Evolutionary conservation across 2,797 vertebrate genomes (phyloP), one percentile per base, ranked within the genome.

Genomic region (Poeciliopsis paucimaculata): DNA sequence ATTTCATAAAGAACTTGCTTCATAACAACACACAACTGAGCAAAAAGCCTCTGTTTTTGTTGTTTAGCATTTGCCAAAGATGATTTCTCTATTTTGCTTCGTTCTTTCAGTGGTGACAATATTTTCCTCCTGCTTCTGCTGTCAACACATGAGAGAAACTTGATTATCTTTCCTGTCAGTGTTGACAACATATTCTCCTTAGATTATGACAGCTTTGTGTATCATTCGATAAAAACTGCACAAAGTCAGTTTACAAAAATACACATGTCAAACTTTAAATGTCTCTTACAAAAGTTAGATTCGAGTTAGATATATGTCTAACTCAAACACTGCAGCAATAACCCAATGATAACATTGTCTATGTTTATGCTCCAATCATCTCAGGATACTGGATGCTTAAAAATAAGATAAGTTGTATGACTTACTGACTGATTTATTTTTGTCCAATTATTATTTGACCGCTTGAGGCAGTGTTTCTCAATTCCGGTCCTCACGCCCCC

Each of bases 61-160:
- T 68, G 4, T 41, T 41, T 23, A 70, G 11, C 23, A 43, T 26
- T 70, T 70, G 39, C 36, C 41, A 43, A 70, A 41, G 66, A 15
- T 41, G 66, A 43, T 26, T 70, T 41, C 2, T 11, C 18, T 20
- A 11, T 11, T 26, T 12, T 12, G 2, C 1, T 12, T 28, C 23
- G 39, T 66, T 66, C 20, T 41, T 68, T 41, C 34, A 23, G 20
- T 41, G 64, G 64, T 68, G 64, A 68, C 34, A 68, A 68, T 39
- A 68, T 68, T 43, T 43, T 70, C 39, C 41, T 87, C 78, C 84
- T 71, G 81, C 88, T 90, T 68, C 66, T 68, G 81, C 84, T 86
- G 85, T 83, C 77, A 34, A 72, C 55, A 70, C 36, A 70, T 70
- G 20, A 70, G 23, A 70, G 36, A 70, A 70, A 70, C 39, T 43